Conservation (phyloP, 2,888 invertebrate genomes). For the Philonicus albiceps region DNA sequence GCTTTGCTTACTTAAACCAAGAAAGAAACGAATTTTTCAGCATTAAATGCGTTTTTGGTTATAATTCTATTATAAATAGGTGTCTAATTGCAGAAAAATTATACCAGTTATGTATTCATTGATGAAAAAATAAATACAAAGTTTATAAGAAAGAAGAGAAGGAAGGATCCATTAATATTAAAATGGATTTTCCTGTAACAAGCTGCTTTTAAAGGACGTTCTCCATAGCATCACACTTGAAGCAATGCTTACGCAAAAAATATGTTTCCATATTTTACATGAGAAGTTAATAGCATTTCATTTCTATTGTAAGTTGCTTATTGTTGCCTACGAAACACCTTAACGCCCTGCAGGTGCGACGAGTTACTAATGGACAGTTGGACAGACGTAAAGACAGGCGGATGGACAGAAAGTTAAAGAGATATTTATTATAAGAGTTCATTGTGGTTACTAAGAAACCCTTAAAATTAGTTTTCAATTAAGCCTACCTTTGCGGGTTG, state of each 20-base stretch:
- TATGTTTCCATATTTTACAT: not conserved
- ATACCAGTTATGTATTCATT: no score
- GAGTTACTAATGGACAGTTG: not conserved
- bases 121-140: not conserved
- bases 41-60: no score
- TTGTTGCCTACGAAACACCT: not conserved
- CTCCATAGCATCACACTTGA: not conserved
- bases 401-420: not conserved
- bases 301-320: not conserved
- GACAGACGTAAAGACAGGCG: not conserved
- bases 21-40: no score
- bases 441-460: not conserved
- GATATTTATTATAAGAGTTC: not conserved
- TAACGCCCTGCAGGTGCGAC: not conserved
- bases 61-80: no score
- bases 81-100: no score
- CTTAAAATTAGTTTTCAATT: not conserved
- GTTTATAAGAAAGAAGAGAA: no score
- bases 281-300: not conserved
- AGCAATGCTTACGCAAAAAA: not conserved
- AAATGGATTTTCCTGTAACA: not conserved
- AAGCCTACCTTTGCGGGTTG: not conserved
- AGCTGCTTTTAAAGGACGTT: not conserved
- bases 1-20: no score
- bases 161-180: not conserved